Evolutionary conservation across 2,888 invertebrate genomes (phyloP).

Genomic region (Bembecia ichneumoniformis): DNA sequence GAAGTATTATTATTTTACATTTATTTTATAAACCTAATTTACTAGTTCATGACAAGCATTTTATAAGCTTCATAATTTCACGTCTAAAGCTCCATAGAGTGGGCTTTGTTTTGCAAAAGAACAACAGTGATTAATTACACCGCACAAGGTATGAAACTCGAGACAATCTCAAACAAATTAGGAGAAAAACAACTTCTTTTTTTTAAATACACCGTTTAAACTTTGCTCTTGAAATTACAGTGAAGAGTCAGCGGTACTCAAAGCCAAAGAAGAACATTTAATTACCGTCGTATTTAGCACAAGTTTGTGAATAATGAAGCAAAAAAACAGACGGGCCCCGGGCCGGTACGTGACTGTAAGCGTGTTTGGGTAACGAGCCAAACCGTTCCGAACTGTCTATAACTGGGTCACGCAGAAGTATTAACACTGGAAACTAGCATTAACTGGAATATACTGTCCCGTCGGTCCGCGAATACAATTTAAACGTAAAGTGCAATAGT

Average conservation of each 20-base stretch:
- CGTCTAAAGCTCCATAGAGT: too few species aligned
- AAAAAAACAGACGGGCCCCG: slow-evolving; percentile 4
- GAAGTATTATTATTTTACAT: too few species aligned
- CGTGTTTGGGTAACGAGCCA: not conserved
- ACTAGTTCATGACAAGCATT: too few species aligned
- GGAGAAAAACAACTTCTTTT: too few species aligned
- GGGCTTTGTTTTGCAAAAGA: too few species aligned
- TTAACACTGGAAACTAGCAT: slow-evolving; percentile 23
- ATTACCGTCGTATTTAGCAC: not conserved
- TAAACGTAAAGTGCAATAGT: not conserved
- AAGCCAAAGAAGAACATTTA: not conserved
- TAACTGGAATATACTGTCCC: slow-evolving; percentile 15
- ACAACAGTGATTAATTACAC: too few species aligned
- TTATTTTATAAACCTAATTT: too few species aligned
- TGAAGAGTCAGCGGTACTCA: not conserved
- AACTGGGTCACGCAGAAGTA: slow-evolving; percentile 27
- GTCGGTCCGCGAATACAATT: slow-evolving; percentile 2
- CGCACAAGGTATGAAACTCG: too few species aligned
- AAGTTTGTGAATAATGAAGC: slow-evolving; percentile 7
- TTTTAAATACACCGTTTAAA: not conserved
- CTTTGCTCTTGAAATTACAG: not conserved
- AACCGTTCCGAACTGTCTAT: slow-evolving; percentile 17
- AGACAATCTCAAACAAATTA: too few species aligned
- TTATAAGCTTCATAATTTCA: too few species aligned
- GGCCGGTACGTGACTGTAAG: not conserved